Percentiles rank a stretch among this genome's conserved stretches.
Evolutionary conservation across 2,888 invertebrate genomes (phyloP).

Genomic region (Drosophila ezoana): DNA sequence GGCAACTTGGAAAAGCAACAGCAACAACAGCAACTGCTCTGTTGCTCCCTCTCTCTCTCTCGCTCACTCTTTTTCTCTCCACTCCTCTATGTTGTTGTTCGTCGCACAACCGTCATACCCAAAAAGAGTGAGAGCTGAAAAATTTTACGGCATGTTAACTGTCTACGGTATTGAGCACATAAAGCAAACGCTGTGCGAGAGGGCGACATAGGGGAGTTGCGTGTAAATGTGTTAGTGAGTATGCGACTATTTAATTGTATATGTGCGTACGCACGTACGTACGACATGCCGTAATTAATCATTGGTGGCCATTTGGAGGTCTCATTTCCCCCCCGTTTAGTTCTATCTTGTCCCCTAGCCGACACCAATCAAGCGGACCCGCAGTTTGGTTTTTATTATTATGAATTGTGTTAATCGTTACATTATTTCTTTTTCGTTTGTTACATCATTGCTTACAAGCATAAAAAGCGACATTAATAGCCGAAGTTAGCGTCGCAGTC

Average conservation of each 20-base stretch:
- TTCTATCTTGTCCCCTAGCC: constrained; percentile 1
- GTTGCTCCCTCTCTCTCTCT: constrained; percentile 6
- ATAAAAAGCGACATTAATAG: constrained; percentile 62
- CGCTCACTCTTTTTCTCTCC: background rate
- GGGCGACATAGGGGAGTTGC: constrained; percentile 30
- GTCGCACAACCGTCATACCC: constrained; percentile 29
- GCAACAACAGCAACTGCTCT: constrained; percentile 22
- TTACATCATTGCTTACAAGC: constrained; percentile 68
- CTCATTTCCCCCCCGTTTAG: background rate
- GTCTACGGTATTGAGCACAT: constrained; percentile 55
- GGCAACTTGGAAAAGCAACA: constrained; percentile 18
- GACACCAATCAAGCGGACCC: constrained; percentile 47
- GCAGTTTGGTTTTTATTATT: constrained; percentile 59
- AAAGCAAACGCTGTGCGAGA: constrained; percentile 35
- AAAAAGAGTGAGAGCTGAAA: constrained; percentile 43
- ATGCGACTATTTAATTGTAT: constrained; percentile 4
- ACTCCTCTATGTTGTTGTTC: constrained; percentile 30
- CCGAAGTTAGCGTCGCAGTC: constrained; percentile 23
- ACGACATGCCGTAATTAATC: constrained; percentile 51
- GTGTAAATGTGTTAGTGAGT: constrained; percentile 17
- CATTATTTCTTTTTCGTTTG: constrained; percentile 58
- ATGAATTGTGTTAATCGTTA: constrained; percentile 66
- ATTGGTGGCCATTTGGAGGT: constrained; percentile 44
- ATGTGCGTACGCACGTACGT: constrained; percentile 3
- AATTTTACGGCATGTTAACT: constrained; percentile 69